A percentile compares a stretch with the other conserved stretches of the same genome.
Evolutionary conservation across 2,113 vertebrate genomes (phyloP).

Genomic region (Seriola dumerili): DNA sequence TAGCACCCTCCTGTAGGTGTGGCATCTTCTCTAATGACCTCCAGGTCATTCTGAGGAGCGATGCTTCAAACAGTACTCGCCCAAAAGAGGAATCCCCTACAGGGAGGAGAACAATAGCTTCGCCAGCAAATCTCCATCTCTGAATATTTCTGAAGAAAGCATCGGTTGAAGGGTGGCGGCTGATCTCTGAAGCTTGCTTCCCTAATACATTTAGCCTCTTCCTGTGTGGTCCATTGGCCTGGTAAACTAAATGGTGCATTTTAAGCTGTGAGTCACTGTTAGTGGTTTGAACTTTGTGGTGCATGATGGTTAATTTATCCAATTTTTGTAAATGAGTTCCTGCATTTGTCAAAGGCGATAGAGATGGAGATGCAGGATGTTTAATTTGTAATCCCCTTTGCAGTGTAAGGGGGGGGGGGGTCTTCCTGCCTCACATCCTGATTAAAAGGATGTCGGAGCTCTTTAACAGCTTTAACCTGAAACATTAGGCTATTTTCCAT

Average conservation of each 20-base stretch:
- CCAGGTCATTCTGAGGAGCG: conserved; percentile 34
- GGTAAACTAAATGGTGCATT: conserved; percentile 42
- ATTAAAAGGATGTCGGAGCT: conserved; percentile 58
- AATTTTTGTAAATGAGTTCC: conserved; percentile 43
- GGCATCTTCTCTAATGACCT: conserved; percentile 48
- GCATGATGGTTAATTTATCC: conserved; percentile 34
- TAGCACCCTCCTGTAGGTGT: conserved; percentile 31
- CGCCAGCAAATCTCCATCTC: conserved; percentile 61
- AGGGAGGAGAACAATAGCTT: conserved; percentile 77
- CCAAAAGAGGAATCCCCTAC: conserved; percentile 66
- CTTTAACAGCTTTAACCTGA: conserved; percentile 24
- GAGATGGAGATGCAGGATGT: conserved; percentile 31
- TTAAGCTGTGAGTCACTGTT: conserved; percentile 35
- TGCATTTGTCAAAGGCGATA: conserved; percentile 42
- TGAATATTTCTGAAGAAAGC: conserved; percentile 58
- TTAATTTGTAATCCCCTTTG: conserved; percentile 45
- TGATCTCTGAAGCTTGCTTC: conserved; percentile 54
- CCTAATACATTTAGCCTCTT: conserved; percentile 53
- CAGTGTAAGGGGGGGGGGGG: background rate
- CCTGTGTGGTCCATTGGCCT: conserved; percentile 63
- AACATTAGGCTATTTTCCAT: conserved; percentile 20
- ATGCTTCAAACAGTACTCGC: conserved; percentile 28
- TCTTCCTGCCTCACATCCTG: conserved; percentile 64
- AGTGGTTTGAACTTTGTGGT: conserved; percentile 13
- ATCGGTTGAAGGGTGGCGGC: conserved; percentile 56